Evolutionary conservation across 2,113 vertebrate genomes (phyloP), one percentile per base, ranked within the genome.

Genomic region (Cricetomys ansorgei): DNA sequence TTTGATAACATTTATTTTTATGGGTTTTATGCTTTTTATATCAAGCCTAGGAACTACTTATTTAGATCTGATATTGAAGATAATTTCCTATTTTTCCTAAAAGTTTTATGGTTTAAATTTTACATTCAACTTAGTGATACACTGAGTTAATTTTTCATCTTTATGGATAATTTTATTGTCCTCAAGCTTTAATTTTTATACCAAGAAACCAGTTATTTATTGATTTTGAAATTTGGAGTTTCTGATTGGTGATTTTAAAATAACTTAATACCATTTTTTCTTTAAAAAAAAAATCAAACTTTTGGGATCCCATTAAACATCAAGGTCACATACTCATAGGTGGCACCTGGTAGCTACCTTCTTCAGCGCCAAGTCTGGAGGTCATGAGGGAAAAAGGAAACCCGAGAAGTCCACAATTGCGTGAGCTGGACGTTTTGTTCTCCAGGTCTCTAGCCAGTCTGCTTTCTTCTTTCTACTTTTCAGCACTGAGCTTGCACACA

Each of bases 61-160:
- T 17, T 45, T 72, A 72, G 55, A 45, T 29, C 23, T 88, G 59
- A 59, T 70, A 12, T 23, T 91, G 25, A 79, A 83, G 19, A 37
- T 50, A 57, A 81, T 92, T 87, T 73, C 15, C 37, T 69, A 62
- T 57, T 72, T 95, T 45, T 27, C 50, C 57, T 83, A 55, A 3
- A 84, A 80, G 55, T 77, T 92, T 87, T 62, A 90, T 83, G 81
- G 34, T 45, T 89, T 92, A 85, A 62, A 13, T 89, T 89, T 95
- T 93, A 88, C 2, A 55, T 89, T 43, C 59, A 75, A 65, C 10
- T 80, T 50, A 57, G 25, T 85, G 94, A 88, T 57, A 34, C n/a
- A 85, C 25, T 92, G 50, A 43, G 50, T 89, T 23, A n/a, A 40
- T 88, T 72, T 62, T 86, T 43, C n/a, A 29, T 83, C 43, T 43